phyloP scores from a whole-genome alignment of 2,797 vertebrate species.

The Peromyscus eremicus region DNA sequence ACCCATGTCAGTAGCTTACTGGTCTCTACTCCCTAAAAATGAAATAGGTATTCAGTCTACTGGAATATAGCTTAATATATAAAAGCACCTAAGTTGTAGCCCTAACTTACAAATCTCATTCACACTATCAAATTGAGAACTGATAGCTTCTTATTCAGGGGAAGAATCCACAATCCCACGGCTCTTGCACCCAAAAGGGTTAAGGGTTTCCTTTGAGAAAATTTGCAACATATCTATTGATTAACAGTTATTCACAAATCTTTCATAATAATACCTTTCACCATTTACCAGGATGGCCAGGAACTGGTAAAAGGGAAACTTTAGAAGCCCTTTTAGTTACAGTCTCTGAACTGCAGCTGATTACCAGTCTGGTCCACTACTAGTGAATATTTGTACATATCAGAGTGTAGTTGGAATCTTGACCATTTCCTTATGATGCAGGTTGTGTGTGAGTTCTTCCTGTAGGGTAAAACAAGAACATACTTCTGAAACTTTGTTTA shows the following conservation, averaged over 20 bases:
- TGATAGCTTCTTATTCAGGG: not conserved
- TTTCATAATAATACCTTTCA: not conserved
- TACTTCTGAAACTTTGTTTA: not conserved
- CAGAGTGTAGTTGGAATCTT: not conserved
- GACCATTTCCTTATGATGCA: not conserved
- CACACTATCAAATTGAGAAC: constrained; percentile 1
- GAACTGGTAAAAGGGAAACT: not conserved
- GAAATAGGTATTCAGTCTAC: constrained; percentile 33
- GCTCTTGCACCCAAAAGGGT: not conserved
- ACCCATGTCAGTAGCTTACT: not conserved
- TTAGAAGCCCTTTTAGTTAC: not conserved
- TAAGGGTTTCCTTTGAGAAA: not conserved
- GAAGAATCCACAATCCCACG: not conserved
- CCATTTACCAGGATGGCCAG: not conserved
- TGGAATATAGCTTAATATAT: not conserved
- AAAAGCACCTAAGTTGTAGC: not conserved
- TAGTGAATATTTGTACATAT: not conserved
- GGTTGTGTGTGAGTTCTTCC: not conserved
- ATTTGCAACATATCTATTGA: not conserved
- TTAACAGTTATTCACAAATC: not conserved
- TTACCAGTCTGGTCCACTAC: not conserved
- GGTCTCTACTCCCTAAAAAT: not conserved
- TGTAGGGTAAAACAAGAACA: not conserved
- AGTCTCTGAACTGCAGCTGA: not conserved
- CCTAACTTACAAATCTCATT: constrained; percentile 3